phyloP scores from a whole-genome alignment of 2,888 invertebrate genomes.

The Lapara coniferarum region DNA sequence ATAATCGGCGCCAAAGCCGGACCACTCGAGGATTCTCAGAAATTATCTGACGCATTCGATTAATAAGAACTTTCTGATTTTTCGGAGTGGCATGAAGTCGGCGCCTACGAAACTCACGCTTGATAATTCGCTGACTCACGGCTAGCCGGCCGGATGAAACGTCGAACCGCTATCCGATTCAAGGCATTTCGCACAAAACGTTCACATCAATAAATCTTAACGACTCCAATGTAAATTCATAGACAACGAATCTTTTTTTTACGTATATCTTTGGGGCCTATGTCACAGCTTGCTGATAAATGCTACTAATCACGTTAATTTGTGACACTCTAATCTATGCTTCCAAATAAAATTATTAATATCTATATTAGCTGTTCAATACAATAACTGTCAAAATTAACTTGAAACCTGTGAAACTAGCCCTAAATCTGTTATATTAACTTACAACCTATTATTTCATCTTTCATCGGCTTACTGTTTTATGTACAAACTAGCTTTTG shows the following conservation, averaged over 20 bases:
- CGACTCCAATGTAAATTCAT: slow-evolving; percentile 3
- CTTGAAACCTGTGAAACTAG: too few relatives aligned
- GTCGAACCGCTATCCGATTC: slow-evolving; percentile 13
- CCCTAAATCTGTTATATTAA: too few relatives aligned
- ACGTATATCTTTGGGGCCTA: too few relatives aligned
- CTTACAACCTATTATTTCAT: too few relatives aligned
- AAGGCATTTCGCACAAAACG: slow-evolving; percentile 7
- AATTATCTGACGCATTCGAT: slow-evolving; percentile 16
- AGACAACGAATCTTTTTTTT: not conserved
- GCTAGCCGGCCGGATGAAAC: slow-evolving; percentile 11
- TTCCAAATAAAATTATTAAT: too few relatives aligned
- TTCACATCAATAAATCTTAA: slow-evolving; percentile 20
- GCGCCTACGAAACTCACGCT: slow-evolving; percentile 4
- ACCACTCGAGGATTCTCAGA: slow-evolving; percentile 9
- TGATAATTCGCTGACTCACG: slow-evolving; percentile 22
- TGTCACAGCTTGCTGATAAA: too few relatives aligned
- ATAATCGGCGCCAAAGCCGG: not conserved
- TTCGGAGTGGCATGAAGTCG: not conserved
- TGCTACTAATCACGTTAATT: too few relatives aligned
- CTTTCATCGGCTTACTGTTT: too few relatives aligned
- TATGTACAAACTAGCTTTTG: too few relatives aligned
- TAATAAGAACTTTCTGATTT: slow-evolving; percentile 19
- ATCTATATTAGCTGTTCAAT: too few relatives aligned
- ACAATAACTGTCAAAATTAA: too few relatives aligned
- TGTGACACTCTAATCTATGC: too few relatives aligned